phyloP scores from a whole-genome alignment of 2,797 vertebrate genomes.

The Antrozous pallidus region DNA sequence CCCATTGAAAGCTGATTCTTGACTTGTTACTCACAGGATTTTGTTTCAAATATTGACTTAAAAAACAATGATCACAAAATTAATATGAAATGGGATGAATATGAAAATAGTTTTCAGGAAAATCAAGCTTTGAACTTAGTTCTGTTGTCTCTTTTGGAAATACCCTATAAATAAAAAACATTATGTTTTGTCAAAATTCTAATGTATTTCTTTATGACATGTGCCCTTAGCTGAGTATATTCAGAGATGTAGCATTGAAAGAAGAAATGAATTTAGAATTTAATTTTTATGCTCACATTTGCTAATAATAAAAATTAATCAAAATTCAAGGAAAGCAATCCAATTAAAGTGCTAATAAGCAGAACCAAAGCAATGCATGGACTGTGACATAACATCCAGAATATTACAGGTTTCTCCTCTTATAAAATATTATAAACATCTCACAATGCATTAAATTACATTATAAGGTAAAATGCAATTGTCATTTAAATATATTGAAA shows the following conservation, averaged over 20 bases:
- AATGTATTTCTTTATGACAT: conserved; percentile 36
- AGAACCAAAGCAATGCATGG: conserved; percentile 58
- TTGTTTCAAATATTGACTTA: conserved; percentile 42
- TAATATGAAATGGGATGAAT: conserved; percentile 39
- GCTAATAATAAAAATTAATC: conserved; percentile 20
- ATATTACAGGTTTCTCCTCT: neutral
- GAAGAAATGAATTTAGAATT: conserved; percentile 28
- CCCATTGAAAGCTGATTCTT: conserved; percentile 29
- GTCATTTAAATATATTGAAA: conserved; percentile 35
- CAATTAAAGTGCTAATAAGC: conserved; percentile 31
- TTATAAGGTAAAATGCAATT: conserved; percentile 29
- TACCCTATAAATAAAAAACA: conserved; percentile 49
- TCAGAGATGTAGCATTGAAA: conserved; percentile 62
- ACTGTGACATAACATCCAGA: neutral
- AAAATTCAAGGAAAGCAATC: conserved; percentile 49
- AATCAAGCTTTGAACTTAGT: conserved; percentile 28
- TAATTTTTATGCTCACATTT: conserved; percentile 65
- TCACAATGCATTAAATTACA: neutral
- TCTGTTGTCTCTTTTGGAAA: conserved; percentile 21
- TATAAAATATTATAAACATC: conserved; percentile 33
- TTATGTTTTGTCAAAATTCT: conserved; percentile 61
- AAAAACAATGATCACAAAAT: conserved; percentile 8
- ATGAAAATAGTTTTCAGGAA: conserved; percentile 27
- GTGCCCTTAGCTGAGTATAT: conserved; percentile 62
- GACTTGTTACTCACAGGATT: neutral